These are phyloP conservation scores for Stomatorhinus walkeri DNA, from an alignment of 2,797 vertebrate genomes.

Conservation along the genomic window DNA sequence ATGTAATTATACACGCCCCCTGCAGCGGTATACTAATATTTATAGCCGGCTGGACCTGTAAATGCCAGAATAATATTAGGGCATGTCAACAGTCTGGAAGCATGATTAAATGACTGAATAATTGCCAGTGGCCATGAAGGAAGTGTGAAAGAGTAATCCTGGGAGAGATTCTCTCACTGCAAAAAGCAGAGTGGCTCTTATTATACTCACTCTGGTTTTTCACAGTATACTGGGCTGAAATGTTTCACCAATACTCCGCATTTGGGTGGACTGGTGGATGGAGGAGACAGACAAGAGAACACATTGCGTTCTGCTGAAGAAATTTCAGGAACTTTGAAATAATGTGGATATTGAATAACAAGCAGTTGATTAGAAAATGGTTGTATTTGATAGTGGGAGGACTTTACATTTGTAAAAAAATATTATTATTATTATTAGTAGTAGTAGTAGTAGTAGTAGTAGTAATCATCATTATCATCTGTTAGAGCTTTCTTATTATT, in stretches of 20 bases:
- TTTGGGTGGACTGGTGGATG: neutral
- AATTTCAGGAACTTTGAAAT: neutral
- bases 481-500: neutral
- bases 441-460: neutral
- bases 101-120: constrained; percentile 12
- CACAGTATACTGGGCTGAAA: neutral
- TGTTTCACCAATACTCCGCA: neutral
- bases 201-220: neutral
- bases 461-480: neutral
- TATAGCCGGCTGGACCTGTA: constrained; percentile 7
- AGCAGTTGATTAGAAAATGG: neutral
- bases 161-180: neutral
- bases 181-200: neutral
- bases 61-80: constrained; percentile 11
- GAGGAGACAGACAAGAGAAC: neutral
- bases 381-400: neutral
- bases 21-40: constrained; percentile 6
- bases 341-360: neutral
- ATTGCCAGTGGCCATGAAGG: constrained; percentile 8
- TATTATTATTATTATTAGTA: neutral
- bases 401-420: neutral
- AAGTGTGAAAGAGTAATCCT: constrained; percentile 1
- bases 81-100: constrained; percentile 10
- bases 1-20: neutral
- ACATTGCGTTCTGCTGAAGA: neutral